Conservation (phyloP, 35 echinoderm and acorn worm genomes). For the Acanthaster planci region DNA sequence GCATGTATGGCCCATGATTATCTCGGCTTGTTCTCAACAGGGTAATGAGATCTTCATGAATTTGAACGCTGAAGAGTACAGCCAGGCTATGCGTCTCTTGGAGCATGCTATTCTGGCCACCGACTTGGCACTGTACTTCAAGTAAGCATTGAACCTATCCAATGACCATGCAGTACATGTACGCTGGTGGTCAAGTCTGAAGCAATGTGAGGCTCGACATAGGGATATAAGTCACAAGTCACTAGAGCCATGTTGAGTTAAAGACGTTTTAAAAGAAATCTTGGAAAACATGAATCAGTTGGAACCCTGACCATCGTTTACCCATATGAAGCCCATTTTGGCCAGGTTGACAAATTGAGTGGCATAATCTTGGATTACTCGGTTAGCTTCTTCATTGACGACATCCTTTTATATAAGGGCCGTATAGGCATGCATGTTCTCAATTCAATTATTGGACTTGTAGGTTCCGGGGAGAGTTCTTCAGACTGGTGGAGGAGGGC, state of each 20-base stretch:
- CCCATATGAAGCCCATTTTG: neutral
- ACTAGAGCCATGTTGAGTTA: no score
- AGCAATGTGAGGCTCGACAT: no score
- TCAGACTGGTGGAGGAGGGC: conserved; percentile 70
- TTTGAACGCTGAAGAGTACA: conserved; percentile 84
- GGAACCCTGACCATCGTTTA: no score
- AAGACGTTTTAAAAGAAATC: no score
- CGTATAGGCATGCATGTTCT: neutral
- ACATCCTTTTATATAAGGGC: neutral
- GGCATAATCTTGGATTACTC: neutral
- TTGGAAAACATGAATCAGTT: no score
- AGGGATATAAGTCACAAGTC: neutral
- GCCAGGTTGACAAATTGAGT: no score
- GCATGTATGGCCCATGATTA: neutral
- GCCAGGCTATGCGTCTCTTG: conserved; percentile 70
- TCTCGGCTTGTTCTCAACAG: conserved; percentile 35
- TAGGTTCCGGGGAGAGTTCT: conserved; percentile 93
- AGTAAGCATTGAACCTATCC: conserved; percentile 51
- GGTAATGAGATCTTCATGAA: conserved; percentile 98
- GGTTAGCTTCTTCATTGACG: no score
- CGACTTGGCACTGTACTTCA: conserved; percentile 95
- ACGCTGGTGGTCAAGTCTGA: no score
- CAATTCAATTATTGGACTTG: neutral
- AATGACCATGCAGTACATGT: no score
- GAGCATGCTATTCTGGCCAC: conserved; percentile 96